Percentiles rank a stretch among this genome's conserved stretches.
Evolutionary conservation across 1,140 invertebrate species (phyloP).

Genomic region (Polyergus mexicanus): DNA sequence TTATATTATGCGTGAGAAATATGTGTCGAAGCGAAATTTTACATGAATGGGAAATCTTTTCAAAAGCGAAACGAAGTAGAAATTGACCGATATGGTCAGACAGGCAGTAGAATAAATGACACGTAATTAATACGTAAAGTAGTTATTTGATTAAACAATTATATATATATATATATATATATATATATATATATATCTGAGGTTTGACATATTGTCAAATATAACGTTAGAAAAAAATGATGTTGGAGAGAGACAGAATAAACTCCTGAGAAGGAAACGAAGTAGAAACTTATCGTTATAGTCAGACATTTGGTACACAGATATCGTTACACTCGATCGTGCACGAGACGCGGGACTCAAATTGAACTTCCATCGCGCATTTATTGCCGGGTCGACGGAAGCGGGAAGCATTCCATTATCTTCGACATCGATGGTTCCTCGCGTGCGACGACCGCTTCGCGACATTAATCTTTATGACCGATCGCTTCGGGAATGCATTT

Average conservation of each 20-base stretch:
- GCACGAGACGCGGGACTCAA: conserved; percentile 43
- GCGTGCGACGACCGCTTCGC: conserved; percentile 30
- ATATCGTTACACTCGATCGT: conserved; percentile 53
- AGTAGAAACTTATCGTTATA: conserved; percentile 38
- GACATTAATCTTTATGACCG: conserved; percentile 62
- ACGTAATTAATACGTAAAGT: background rate
- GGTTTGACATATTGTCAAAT: background rate
- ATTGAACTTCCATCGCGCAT: conserved; percentile 46
- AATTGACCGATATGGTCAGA: background rate
- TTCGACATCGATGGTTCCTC: conserved; percentile 46
- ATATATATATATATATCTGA: background rate
- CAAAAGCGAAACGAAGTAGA: background rate
- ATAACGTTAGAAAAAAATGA: background rate
- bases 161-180: background rate
- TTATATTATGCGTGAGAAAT: conserved; percentile 13
- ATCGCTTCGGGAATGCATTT: conserved; percentile 29
- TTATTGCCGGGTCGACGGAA: conserved; percentile 45
- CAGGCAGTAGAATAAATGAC: too few species aligned
- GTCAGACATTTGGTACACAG: conserved; percentile 44
- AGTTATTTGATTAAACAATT: background rate
- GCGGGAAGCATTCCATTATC: conserved; percentile 42
- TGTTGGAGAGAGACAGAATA: background rate
- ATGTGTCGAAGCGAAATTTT: background rate
- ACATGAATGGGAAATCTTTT: background rate
- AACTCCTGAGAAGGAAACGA: background rate